phyloP scores from a whole-genome alignment of 2,888 invertebrate genomes.

The Xestia ashworthii region DNA sequence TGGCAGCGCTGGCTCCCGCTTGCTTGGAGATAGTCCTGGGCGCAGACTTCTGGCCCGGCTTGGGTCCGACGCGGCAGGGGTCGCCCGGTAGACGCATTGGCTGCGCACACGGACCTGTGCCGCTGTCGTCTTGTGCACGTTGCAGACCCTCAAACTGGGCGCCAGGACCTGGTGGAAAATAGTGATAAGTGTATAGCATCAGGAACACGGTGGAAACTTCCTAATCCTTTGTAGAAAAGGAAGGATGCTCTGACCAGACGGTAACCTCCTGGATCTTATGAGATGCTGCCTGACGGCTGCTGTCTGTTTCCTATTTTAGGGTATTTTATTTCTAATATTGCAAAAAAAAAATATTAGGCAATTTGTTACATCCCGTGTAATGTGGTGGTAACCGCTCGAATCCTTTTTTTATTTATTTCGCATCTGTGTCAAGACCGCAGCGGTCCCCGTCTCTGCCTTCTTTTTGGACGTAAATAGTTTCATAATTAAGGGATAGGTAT shows the following conservation, averaged over 20 bases:
- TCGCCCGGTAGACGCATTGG: slow-evolving; percentile 91
- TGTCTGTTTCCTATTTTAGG: too few relatives aligned
- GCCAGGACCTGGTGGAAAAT: slow-evolving; percentile 82
- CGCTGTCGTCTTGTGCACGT: slow-evolving; percentile 89
- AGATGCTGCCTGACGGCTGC: neutral
- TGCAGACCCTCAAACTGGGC: slow-evolving; percentile 91
- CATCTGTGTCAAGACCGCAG: too few relatives aligned
- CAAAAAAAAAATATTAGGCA: too few relatives aligned
- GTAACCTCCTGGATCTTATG: neutral
- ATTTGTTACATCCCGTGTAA: neutral
- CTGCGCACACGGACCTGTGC: slow-evolving; percentile 89
- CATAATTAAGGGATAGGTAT: too few relatives aligned
- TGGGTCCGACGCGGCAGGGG: slow-evolving; percentile 89
- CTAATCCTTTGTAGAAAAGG: neutral
- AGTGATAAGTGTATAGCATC: neutral
- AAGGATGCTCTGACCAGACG: neutral
- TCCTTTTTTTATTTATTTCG: too few relatives aligned
- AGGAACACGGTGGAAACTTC: neutral
- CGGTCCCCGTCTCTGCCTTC: too few relatives aligned
- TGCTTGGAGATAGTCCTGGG: slow-evolving; percentile 85
- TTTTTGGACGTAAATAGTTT: too few relatives aligned
- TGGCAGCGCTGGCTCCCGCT: slow-evolving; percentile 69
- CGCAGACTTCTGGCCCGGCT: slow-evolving; percentile 76
- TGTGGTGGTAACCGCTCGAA: too few relatives aligned
- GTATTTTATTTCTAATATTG: neutral